Conservation (phyloP, 1,140 invertebrate genomes). For the Hesperophylax magnus region DNA sequence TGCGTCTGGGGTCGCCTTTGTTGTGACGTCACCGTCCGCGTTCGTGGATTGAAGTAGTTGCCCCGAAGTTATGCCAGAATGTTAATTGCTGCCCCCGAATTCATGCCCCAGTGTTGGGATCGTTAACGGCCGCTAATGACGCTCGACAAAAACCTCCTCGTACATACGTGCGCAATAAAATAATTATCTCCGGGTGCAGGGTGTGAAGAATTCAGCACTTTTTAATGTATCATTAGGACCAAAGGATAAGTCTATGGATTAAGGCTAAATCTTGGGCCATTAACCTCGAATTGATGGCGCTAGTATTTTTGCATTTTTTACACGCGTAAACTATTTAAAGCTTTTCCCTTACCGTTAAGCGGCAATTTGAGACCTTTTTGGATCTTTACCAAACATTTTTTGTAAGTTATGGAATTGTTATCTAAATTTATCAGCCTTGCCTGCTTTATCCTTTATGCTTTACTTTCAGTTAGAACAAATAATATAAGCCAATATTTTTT, state of each 20-base stretch:
- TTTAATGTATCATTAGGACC: conserved; percentile 54
- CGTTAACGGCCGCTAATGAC: conserved; percentile 56
- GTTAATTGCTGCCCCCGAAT: conserved; percentile 57
- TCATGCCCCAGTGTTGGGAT: conserved; percentile 50
- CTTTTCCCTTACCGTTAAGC: neutral
- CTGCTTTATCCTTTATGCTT: no score
- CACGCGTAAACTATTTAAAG: conserved; percentile 5
- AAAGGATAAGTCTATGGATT: conserved; percentile 33
- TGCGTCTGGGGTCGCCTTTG: neutral
- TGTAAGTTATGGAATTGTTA: no score
- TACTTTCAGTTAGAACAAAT: no score
- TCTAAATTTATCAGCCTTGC: no score
- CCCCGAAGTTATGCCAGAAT: conserved; percentile 53
- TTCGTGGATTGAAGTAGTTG: neutral
- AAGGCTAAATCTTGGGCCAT: conserved; percentile 24
- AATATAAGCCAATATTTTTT: no score
- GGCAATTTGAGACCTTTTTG: neutral
- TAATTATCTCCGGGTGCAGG: conserved; percentile 53
- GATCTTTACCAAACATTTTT: no score
- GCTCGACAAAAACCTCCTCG: conserved; percentile 34
- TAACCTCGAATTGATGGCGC: conserved; percentile 30
- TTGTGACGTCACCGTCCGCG: conserved; percentile 17
- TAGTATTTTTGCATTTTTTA: conserved; percentile 17
- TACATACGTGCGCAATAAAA: conserved; percentile 57
- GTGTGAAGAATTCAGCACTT: conserved; percentile 54